Evolutionary conservation across 2,113 vertebrate species (phyloP).

Genomic region (Paramormyrops kingsleyae): DNA sequence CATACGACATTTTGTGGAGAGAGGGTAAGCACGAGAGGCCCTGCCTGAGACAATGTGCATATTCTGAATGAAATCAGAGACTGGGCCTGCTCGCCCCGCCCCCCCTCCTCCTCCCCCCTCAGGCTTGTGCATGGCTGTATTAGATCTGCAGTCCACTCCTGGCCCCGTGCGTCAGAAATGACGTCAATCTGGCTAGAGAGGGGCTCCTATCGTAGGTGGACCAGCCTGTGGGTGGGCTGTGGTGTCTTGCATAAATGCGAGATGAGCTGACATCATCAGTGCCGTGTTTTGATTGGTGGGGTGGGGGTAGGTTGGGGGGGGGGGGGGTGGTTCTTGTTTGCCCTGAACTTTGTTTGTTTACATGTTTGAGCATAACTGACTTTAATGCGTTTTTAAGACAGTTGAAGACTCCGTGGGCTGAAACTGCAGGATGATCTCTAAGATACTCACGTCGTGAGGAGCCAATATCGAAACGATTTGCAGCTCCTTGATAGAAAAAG

Average conservation of each 20-base stretch:
- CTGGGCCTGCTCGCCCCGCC: slow-evolving; percentile 14
- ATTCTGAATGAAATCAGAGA: slow-evolving; percentile 28
- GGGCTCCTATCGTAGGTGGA: slow-evolving; percentile 43
- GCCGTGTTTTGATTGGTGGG: neutral
- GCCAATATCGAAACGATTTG: neutral
- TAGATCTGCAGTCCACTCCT: slow-evolving; percentile 44
- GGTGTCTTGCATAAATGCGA: slow-evolving; percentile 35
- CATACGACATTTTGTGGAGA: neutral
- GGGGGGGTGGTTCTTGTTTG: neutral
- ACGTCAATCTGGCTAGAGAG: slow-evolving; percentile 41
- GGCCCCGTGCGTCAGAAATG: slow-evolving; percentile 41
- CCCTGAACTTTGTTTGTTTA: neutral
- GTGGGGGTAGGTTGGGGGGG: neutral
- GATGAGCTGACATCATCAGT: slow-evolving; percentile 16
- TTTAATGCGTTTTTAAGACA: neutral
- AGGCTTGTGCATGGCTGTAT: slow-evolving; percentile 31
- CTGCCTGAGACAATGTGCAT: slow-evolving; percentile 17
- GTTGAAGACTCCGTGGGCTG: neutral
- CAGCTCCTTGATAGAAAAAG: neutral
- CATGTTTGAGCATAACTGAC: neutral
- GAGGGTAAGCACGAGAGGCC: neutral
- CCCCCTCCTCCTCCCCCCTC: slow-evolving; percentile 20
- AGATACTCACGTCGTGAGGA: neutral
- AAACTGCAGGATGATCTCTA: neutral
- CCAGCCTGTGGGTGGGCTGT: slow-evolving; percentile 37